A percentile compares a stretch with the other conserved stretches of the same genome.
phyloP scores from a whole-genome alignment of 1,140 invertebrate genomes.

The Bilobella aurantiaca region DNA sequence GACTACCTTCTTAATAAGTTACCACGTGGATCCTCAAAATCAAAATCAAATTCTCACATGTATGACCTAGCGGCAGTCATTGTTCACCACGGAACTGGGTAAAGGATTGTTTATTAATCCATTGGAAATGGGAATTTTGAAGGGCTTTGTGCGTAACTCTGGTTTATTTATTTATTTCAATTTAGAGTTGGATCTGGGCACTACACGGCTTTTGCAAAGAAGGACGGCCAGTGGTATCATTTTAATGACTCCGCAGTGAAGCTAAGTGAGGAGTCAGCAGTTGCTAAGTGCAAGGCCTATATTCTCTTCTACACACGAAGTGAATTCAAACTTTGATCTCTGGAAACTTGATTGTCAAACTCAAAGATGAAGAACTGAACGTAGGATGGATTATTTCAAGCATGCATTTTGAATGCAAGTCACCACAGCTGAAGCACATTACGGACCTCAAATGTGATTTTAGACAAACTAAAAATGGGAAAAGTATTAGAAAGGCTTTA shows the following conservation, averaged over 20 bases:
- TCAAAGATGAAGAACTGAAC: too few relatives aligned
- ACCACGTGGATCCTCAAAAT: constrained; percentile 49
- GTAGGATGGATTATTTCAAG: too few relatives aligned
- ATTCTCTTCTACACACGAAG: constrained; percentile 73
- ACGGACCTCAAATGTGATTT: too few relatives aligned
- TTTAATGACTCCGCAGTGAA: constrained; percentile 83
- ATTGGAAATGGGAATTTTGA: too few relatives aligned
- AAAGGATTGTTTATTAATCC: too few relatives aligned
- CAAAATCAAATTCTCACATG: constrained; percentile 49
- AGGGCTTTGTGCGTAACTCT: background rate
- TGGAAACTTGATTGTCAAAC: too few relatives aligned
- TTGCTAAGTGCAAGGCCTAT: constrained; percentile 71
- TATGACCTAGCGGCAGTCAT: constrained; percentile 76
- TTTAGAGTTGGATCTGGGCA: constrained; percentile 67
- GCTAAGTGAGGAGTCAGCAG: constrained; percentile 53
- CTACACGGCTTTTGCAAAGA: constrained; percentile 73
- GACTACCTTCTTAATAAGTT: constrained; percentile 58
- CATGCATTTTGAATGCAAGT: too few relatives aligned
- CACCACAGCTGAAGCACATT: background rate
- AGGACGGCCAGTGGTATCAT: constrained; percentile 71
- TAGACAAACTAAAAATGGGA: too few relatives aligned
- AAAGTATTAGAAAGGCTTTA: too few relatives aligned
- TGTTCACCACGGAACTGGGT: constrained; percentile 75
- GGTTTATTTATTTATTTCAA: constrained; percentile 28
- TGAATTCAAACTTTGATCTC: constrained; percentile 42